Conservation (phyloP, 2,888 invertebrate genomes). For the Stramonita haemastoma region DNA sequence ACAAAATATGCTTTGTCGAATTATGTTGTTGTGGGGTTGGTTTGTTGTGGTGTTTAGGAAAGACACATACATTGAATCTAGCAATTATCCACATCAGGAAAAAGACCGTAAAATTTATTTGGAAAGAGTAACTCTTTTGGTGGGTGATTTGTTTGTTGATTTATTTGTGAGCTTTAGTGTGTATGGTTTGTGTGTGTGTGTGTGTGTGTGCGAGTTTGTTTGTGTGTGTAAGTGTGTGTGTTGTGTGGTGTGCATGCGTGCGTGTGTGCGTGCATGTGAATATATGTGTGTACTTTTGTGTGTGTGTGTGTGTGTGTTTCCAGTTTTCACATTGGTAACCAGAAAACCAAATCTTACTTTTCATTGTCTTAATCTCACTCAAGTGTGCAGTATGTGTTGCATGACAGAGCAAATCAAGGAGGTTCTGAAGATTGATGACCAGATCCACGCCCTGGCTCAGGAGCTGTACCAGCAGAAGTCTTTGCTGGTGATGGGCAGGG, state of each 20-base stretch:
- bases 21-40: too few species aligned
- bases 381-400: background rate
- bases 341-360: background rate
- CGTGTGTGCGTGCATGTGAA: too few species aligned
- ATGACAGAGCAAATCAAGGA: slow-evolving; percentile 84
- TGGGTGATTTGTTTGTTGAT: background rate
- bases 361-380: background rate
- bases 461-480: slow-evolving; percentile 95
- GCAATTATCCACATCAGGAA: too few species aligned
- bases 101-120: too few species aligned
- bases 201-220: background rate
- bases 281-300: background rate
- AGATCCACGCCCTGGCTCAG: slow-evolving; percentile 91
- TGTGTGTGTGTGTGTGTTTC: background rate
- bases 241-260: background rate
- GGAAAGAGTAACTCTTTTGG: too few species aligned
- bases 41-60: too few species aligned
- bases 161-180: background rate
- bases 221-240: background rate
- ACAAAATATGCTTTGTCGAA: too few species aligned
- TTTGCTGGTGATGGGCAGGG: slow-evolving; percentile 97
- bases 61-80: too few species aligned
- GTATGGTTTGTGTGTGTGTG: background rate
- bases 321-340: background rate
- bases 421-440: slow-evolving; percentile 90